A percentile compares a stretch with the other conserved stretches of the same genome.
Conservation (phyloP, 2,888 invertebrate species). For the Gryllus longicercus region DNA sequence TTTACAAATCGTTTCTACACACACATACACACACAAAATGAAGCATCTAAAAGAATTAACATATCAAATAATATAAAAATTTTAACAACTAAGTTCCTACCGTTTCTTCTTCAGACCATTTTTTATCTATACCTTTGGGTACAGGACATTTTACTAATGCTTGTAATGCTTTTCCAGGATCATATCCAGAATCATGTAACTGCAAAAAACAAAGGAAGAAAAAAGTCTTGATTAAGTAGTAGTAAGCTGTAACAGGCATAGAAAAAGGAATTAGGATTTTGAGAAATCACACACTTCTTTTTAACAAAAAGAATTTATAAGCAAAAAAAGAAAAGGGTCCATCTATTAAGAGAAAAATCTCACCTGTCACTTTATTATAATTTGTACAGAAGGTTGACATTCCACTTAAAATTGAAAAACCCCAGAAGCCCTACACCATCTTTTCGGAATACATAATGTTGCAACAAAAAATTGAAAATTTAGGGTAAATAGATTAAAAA, state of each 20-base stretch:
- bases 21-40: neutral
- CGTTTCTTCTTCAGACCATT: conserved; percentile 97
- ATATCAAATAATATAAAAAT: neutral
- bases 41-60: neutral
- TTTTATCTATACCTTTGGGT: conserved; percentile 94
- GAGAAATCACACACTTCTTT: too few relatives aligned
- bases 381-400: too few relatives aligned
- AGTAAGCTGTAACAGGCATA: neutral
- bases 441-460: too few relatives aligned
- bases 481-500: too few relatives aligned
- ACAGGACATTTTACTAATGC: conserved; percentile 96
- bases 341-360: too few relatives aligned
- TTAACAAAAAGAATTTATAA: too few relatives aligned
- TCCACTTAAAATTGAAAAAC: too few relatives aligned
- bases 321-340: too few relatives aligned
- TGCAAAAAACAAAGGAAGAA: conserved; percentile 46
- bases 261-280: too few relatives aligned
- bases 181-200: conserved; percentile 94
- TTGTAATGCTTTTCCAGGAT: conserved; percentile 93
- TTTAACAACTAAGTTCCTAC: conserved; percentile 46
- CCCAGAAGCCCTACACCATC: too few relatives aligned
- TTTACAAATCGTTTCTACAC: conserved; percentile 89
- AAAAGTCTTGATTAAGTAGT: neutral
- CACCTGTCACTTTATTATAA: too few relatives aligned
- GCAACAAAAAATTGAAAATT: too few relatives aligned